These are phyloP conservation scores for Prinia subflava DNA, from an alignment of 2,113 vertebrate species.

Conservation along the genomic window DNA sequence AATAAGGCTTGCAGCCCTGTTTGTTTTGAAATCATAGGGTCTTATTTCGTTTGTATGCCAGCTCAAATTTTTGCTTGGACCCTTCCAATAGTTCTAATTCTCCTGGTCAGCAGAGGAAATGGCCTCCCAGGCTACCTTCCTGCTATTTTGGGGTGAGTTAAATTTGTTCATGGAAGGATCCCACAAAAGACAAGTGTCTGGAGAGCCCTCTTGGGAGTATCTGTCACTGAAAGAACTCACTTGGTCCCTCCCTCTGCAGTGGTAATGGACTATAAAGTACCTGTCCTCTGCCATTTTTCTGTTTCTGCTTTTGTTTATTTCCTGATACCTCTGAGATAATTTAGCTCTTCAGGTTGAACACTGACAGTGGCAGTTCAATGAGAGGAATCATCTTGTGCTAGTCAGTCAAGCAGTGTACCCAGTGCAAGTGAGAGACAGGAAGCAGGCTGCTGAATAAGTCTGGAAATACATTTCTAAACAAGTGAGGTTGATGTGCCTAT, in stretches of 20 bases:
- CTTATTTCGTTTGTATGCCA: neutral
- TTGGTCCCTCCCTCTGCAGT: neutral
- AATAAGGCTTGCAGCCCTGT: neutral
- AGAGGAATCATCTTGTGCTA: neutral
- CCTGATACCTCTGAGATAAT: neutral
- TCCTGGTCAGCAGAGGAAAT: neutral
- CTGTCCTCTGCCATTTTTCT: neutral
- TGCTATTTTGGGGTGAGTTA: conserved; percentile 1
- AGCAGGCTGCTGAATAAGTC: neutral
- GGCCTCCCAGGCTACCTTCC: neutral
- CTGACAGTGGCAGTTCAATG: neutral
- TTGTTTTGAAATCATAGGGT: neutral
- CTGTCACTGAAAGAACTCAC: neutral
- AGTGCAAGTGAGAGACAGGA: neutral
- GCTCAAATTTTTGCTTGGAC: neutral
- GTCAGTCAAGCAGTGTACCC: neutral
- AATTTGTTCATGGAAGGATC: conserved; percentile 7
- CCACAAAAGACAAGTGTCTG: neutral
- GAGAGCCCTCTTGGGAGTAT: neutral
- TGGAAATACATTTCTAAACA: neutral
- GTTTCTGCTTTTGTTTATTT: neutral
- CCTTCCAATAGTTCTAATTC: neutral
- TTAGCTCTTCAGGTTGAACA: neutral
- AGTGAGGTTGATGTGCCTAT: accelerated
- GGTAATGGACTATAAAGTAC: neutral